Evolutionary conservation across 2,888 invertebrate species (phyloP).

Genomic region (Callosobruchus maculatus): DNA sequence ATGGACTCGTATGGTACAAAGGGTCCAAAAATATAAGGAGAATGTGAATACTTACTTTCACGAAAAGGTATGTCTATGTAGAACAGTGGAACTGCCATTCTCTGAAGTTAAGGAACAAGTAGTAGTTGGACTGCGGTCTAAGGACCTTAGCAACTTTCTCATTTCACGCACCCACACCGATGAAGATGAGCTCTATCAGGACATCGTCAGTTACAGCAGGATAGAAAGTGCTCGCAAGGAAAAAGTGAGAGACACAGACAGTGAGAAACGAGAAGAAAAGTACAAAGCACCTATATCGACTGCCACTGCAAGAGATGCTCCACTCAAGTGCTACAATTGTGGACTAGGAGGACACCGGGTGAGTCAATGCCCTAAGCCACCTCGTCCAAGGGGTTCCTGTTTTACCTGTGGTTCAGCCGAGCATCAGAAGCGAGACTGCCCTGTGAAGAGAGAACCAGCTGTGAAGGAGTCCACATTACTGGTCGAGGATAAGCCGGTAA

Average conservation of each 20-base stretch:
- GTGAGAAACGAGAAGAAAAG: neutral
- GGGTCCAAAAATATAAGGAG: neutral
- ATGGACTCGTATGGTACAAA: neutral
- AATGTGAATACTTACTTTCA: neutral
- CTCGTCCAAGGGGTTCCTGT: neutral
- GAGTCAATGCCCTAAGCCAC: neutral
- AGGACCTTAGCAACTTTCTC: neutral
- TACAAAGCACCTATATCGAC: neutral
- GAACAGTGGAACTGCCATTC: neutral
- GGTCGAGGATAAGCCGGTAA: neutral
- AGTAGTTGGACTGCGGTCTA: neutral
- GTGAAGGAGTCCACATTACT: neutral
- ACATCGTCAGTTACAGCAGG: neutral
- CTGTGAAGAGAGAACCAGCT: neutral
- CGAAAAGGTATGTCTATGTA: neutral
- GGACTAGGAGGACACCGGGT: neutral
- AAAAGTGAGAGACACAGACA: neutral
- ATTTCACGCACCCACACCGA: neutral
- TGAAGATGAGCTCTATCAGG: constrained; percentile 2
- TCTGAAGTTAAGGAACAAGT: constrained; percentile 1
- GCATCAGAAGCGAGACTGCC: too few relatives aligned
- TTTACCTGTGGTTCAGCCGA: neutral
- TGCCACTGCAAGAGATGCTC: neutral
- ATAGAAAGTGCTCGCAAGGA: neutral
- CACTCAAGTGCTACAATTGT: neutral